Percentiles rank a stretch among this genome's conserved stretches.
These are phyloP conservation scores for Halcyon smyrnensis DNA, from an alignment of 2,797 vertebrate genomes.

Conservation along the genomic window DNA sequence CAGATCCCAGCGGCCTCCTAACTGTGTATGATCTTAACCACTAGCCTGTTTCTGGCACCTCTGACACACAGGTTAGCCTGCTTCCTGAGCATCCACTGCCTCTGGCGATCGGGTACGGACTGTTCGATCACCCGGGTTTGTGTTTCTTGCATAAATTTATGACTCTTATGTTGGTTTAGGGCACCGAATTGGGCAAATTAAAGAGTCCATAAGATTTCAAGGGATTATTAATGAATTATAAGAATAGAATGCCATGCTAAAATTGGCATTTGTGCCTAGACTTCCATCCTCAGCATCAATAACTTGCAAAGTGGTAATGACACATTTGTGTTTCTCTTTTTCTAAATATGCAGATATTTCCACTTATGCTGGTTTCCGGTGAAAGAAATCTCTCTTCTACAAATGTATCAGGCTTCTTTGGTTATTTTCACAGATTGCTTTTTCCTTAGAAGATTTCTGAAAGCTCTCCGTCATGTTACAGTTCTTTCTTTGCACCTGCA, in stretches of 20 bases:
- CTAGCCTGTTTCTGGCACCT: background rate
- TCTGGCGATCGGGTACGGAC: background rate
- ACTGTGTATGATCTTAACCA: background rate
- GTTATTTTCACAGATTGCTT: background rate
- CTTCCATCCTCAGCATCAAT: background rate
- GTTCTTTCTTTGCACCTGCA: background rate
- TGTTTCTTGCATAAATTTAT: background rate
- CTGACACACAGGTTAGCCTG: too few species aligned
- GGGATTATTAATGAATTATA: background rate
- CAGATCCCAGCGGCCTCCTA: background rate
- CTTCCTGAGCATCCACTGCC: too few species aligned
- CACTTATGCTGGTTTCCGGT: background rate
- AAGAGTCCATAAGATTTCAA: background rate
- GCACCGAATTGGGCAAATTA: background rate
- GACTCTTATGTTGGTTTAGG: background rate
- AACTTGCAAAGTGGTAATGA: background rate
- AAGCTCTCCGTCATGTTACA: background rate
- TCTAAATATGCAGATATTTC: background rate
- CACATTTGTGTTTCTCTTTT: background rate
- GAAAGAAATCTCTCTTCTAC: background rate
- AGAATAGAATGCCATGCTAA: background rate
- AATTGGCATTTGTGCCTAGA: background rate
- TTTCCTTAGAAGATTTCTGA: background rate
- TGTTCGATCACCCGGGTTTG: background rate
- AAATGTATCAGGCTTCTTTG: background rate